These are phyloP conservation scores for Troglohyphantes excavatus DNA, from an alignment of 2,888 invertebrate species.

Conservation along the genomic window DNA sequence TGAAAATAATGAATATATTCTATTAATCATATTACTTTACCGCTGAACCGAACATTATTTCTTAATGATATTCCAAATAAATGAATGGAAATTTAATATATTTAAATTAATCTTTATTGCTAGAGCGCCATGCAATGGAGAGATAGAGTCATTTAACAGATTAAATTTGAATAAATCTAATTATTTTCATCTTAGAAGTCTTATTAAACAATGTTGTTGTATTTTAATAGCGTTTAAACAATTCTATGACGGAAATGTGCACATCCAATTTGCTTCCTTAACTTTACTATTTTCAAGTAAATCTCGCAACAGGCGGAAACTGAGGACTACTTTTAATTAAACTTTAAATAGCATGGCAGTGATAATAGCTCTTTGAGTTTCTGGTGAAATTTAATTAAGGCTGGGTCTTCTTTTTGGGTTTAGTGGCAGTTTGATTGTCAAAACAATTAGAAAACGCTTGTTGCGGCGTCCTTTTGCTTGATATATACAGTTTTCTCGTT, in stretches of 20 bases:
- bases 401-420: background rate
- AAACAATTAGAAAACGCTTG: background rate
- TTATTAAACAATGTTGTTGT: slow-evolving; percentile 12
- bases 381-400: background rate
- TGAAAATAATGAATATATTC: background rate
- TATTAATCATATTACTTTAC: background rate
- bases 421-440: background rate
- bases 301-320: background rate
- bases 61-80: slow-evolving; percentile 17
- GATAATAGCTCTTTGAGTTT: slow-evolving; percentile 1
- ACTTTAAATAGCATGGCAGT: background rate
- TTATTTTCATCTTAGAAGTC: background rate
- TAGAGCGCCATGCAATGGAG: background rate
- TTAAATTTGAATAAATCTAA: slow-evolving; percentile 16
- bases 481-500: too few relatives aligned
- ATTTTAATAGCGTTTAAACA: background rate
- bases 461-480: background rate
- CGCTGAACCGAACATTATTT: background rate
- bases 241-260: too few relatives aligned
- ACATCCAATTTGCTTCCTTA: too few relatives aligned
- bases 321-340: background rate
- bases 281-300: background rate
- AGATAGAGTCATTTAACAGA: background rate
- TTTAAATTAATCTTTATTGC: slow-evolving; percentile 10
- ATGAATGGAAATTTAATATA: slow-evolving; percentile 6